Evolutionary conservation across 2,797 vertebrate genomes (phyloP).

Genomic region (Amniataba percoides): DNA sequence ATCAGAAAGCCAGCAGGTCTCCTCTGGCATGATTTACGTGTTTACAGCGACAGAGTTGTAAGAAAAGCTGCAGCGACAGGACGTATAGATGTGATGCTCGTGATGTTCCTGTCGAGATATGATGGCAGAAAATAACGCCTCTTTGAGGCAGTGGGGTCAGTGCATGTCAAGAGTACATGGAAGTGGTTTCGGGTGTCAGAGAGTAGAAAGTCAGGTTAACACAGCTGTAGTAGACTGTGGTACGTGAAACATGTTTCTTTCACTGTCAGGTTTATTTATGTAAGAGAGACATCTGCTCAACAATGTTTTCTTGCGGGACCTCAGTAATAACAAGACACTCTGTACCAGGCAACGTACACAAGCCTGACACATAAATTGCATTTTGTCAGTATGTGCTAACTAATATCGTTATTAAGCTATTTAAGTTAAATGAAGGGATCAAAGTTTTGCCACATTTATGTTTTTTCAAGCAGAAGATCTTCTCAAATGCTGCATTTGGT

Average conservation of each 20-base stretch:
- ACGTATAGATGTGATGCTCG: background rate
- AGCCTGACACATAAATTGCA: slow-evolving; percentile 51
- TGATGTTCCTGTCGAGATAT: background rate
- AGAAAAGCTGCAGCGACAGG: background rate
- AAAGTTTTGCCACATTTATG: slow-evolving; percentile 69
- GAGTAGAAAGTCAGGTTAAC: slow-evolving; percentile 20
- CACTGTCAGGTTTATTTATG: slow-evolving; percentile 23
- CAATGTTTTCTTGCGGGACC: slow-evolving; percentile 61
- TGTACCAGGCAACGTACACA: slow-evolving; percentile 18
- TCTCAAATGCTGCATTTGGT: slow-evolving; percentile 53
- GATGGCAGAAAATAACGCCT: slow-evolving; percentile 2
- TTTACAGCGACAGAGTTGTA: slow-evolving; percentile 3
- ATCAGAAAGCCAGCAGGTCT: slow-evolving; percentile 34
- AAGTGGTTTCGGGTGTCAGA: slow-evolving; percentile 25
- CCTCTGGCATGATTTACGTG: slow-evolving; percentile 19
- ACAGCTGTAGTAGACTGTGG: background rate
- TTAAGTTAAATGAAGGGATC: slow-evolving; percentile 79
- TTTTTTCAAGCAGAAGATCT: slow-evolving; percentile 50
- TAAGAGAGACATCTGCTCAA: slow-evolving; percentile 21
- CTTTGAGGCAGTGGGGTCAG: background rate
- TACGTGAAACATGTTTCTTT: slow-evolving; percentile 1
- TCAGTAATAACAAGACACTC: slow-evolving; percentile 48
- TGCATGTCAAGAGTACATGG: slow-evolving; percentile 20
- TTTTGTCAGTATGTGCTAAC: slow-evolving; percentile 39
- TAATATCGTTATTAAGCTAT: slow-evolving; percentile 58